Base-by-base conservation (phyloP, 2,888 invertebrate genomes). In the Phymatocera aterrima region DNA sequence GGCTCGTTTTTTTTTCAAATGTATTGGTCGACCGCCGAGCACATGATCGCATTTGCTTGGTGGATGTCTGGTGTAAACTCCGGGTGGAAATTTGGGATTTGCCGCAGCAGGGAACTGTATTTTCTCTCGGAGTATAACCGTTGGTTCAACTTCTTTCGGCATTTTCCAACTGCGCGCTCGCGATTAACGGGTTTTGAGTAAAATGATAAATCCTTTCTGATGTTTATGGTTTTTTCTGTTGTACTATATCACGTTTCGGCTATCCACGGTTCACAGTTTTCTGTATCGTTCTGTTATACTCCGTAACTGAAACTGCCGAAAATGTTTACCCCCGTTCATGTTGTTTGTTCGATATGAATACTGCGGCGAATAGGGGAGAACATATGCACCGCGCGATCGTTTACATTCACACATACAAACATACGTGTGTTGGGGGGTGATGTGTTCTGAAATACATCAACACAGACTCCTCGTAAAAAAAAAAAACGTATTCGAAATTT, bases 261-360 rank as follows among this genome's bases (percentile, higher is more conserved):
- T n/a, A n/a, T n/a, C n/a, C n/a, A n/a, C n/a, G n/a, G n/a, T n/a
- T n/a, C 6, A n/a, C n/a, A 15, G 81, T 77, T 79, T 79, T 81
- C 51, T 72, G 57, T 12, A 61, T 77, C 18, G n/a, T n/a, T n/a
- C n/a, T n/a, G n/a, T n/a, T n/a, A 51, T 40, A 64, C 64, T n/a
- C 64, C 40, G 31, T 34, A 31, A 54, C 31, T 34, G n/a, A 31
- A 3, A 54, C 31, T 54, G n/a, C 18, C 65, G 79, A 81, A 68
- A 70, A 28, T 54, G 51, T 70, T 37, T 46, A 70, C 48, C 48
- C n/a, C n/a, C n/a, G n/a, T 77, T 81, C 82, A 82, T 77, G 81
- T 84, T 84, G 88, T 88, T 88, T 88, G 87, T 83, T 88, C 88
- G 83, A 88, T 88, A 87, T 68, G 80, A 84, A 84, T 82, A 80